phyloP scores from a whole-genome alignment of 2,113 vertebrate species.

The Alces alces region DNA sequence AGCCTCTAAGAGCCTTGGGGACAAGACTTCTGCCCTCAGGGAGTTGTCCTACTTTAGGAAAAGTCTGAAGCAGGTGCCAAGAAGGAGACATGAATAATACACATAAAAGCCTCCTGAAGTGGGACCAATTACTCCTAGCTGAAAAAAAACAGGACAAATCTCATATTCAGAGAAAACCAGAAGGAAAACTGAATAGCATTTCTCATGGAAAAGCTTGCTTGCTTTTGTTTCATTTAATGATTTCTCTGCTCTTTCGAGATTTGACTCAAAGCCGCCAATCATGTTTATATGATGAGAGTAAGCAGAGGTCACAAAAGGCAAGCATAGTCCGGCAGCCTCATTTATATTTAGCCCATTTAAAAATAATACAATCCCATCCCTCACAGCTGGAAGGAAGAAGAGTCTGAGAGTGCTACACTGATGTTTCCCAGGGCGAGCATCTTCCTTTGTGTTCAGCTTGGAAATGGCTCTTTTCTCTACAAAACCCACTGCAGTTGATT shows the following conservation, averaged over 20 bases:
- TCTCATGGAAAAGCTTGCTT: background rate
- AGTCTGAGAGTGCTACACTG: background rate
- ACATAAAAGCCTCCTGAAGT: background rate
- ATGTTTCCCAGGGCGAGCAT: background rate
- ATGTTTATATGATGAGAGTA: background rate
- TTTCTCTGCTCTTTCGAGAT: background rate
- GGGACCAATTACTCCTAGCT: background rate
- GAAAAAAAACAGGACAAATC: background rate
- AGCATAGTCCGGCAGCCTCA: background rate
- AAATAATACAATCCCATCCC: background rate
- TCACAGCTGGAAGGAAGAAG: background rate
- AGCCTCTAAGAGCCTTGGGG: background rate
- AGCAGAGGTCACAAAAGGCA: background rate
- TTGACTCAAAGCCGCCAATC: background rate
- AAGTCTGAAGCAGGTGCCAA: background rate
- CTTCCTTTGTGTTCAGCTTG: background rate
- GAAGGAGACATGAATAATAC: background rate
- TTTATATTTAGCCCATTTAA: background rate
- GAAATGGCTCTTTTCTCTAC: background rate
- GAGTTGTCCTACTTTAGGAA: background rate
- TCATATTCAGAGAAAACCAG: background rate
- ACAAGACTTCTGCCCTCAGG: background rate
- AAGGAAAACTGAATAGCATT: background rate
- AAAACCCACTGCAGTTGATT: background rate
- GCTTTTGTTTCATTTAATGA: background rate